Evolutionary conservation across 2,113 vertebrate genomes (phyloP), one percentile per base, ranked within the genome.

Genomic region (Rattus rattus): DNA sequence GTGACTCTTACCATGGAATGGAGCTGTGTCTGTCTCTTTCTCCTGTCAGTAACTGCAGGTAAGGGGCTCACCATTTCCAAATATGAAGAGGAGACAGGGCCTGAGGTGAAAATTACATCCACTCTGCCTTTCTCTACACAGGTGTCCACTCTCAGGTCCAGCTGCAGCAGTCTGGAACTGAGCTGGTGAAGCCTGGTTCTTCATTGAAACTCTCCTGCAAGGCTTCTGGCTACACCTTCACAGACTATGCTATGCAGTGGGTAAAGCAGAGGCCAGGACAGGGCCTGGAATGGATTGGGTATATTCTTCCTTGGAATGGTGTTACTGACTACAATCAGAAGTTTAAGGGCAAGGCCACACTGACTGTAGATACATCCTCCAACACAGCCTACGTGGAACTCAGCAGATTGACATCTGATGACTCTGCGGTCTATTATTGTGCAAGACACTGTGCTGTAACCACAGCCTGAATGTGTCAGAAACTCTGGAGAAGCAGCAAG

Each of bases 261-360:
- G 20, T 61, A 22, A 83, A 61, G 22, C 36, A 83, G 20, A 83
- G 2, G 0, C 20, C 80, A 39, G 54, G 36, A 61, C 20, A 83
- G 22, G 11, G 36, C 0, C 36, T 83, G 56, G 80, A 84, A 7
- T 84, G 80, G n/a, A 84, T 61, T 61, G 20, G 22, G 61, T 2
- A 0, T 3, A 54, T 80, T 79, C 0, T 1, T 54, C 4, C 33
- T 83, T 11, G 6, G 39, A 1, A 0, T 83, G 54, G 11, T 59
- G 0, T 0, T 26, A 83, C 36, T 14, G 0, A 0, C 0, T 83
- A 61, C 1, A 14, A 0, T 39, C 1, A 61, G 2, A 83, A 61
- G 54, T 83, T 83, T 17, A 10, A n/a, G 33, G 33, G 4, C 19
- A 81, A 81, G 43, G 43, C 43, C 2, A 43, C 43, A 43, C 43